These are phyloP conservation scores for Rhodophaea formosa DNA, from an alignment of 2,888 invertebrate species.

Conservation along the genomic window DNA sequence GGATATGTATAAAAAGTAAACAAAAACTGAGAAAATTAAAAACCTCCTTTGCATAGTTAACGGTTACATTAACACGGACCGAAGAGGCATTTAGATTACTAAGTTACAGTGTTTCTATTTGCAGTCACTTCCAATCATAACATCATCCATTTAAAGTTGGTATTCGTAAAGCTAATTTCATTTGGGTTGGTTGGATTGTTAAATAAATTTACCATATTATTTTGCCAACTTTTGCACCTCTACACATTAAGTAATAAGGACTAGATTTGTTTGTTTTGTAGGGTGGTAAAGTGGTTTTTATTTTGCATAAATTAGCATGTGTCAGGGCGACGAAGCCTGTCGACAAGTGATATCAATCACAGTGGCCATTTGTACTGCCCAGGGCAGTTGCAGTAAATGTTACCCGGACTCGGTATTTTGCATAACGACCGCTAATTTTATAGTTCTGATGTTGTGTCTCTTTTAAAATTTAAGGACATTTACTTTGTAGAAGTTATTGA, in stretches of 20 bases:
- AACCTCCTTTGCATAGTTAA: conserved; percentile 37
- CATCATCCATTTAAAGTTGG: neutral
- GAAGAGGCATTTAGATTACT: conserved; percentile 32
- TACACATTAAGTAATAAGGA: conserved; percentile 17
- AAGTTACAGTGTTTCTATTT: conserved; percentile 21
- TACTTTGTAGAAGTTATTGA: too few species aligned
- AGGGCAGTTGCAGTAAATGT: conserved; percentile 18
- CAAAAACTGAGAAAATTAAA: conserved; percentile 28
- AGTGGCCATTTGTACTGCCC: conserved; percentile 36
- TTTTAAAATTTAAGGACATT: neutral
- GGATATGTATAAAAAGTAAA: conserved; percentile 13
- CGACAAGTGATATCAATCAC: conserved; percentile 40
- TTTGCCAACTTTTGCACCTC: neutral
- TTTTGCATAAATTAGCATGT: conserved; percentile 44
- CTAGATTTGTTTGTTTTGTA: conserved; percentile 8
- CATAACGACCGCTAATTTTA: conserved; percentile 18
- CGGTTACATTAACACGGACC: conserved; percentile 33
- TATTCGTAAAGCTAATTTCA: neutral
- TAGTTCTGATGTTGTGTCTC: conserved; percentile 1
- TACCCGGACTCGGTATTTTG: conserved; percentile 15
- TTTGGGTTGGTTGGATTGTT: neutral
- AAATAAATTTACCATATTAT: neutral
- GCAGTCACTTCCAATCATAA: neutral
- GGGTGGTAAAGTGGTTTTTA: conserved; percentile 8
- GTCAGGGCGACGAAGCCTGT: conserved; percentile 32